Conservation (phyloP, 2,113 vertebrate species). For the Pseudonaja textilis region DNA sequence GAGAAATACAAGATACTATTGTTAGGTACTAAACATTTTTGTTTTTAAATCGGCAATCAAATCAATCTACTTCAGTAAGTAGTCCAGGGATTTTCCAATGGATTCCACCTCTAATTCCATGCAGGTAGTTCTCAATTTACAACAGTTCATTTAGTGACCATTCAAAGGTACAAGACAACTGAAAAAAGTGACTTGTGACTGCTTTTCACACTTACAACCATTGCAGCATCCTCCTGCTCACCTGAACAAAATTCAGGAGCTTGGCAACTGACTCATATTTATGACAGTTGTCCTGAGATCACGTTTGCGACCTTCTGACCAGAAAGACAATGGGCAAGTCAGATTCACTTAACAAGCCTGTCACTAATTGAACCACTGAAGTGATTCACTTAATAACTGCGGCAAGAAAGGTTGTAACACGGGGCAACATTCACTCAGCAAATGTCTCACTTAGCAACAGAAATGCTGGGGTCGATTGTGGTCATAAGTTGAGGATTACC, state of each 20-base stretch:
- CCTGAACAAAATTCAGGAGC: neutral
- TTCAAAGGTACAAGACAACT: neutral
- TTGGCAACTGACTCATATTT: neutral
- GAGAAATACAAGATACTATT: neutral
- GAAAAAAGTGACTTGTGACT: neutral
- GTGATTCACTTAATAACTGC: neutral
- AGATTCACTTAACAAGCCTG: neutral
- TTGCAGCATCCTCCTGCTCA: neutral
- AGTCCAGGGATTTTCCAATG: neutral
- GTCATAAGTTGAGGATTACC: neutral
- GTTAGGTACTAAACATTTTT: neutral
- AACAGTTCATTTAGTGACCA: neutral
- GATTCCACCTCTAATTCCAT: neutral
- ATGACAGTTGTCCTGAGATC: neutral
- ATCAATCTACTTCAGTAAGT: neutral
- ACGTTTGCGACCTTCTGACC: neutral
- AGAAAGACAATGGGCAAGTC: neutral
- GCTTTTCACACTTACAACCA: neutral
- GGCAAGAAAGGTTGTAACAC: neutral
- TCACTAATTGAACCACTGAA: neutral
- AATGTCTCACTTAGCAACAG: neutral
- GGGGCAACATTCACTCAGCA: neutral
- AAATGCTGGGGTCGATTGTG: neutral
- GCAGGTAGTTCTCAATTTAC: neutral
- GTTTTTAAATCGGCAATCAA: neutral